Evolutionary conservation across 2,888 invertebrate genomes (phyloP).

Genomic region (Cheilosia impressa): DNA sequence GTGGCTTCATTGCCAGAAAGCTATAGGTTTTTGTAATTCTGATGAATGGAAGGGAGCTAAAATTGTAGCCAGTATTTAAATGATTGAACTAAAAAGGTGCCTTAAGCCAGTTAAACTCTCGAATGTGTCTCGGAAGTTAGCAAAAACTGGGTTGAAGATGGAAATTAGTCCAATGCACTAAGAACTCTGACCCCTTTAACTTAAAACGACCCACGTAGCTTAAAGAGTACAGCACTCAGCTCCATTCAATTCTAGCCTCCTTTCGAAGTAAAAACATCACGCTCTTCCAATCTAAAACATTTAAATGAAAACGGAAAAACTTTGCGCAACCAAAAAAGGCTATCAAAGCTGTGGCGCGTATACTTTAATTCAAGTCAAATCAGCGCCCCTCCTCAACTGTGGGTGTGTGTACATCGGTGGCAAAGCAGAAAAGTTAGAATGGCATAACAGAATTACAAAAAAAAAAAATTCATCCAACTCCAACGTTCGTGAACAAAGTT

Average conservation of each 20-base stretch:
- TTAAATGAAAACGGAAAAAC: constrained; percentile 16
- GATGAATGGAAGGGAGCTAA: no score
- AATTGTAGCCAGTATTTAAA: no score
- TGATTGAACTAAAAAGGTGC: no score
- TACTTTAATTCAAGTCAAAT: constrained; percentile 56
- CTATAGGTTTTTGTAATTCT: no score
- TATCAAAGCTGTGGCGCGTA: constrained; percentile 60
- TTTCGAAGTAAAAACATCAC: constrained; percentile 34
- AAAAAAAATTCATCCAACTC: constrained; percentile 7
- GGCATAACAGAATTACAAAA: constrained; percentile 52
- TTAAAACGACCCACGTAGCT: neutral
- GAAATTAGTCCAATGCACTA: no score
- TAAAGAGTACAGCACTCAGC: neutral
- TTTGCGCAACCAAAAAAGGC: constrained; percentile 44
- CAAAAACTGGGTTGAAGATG: no score
- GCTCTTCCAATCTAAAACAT: constrained; percentile 46
- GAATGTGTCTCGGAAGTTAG: no score
- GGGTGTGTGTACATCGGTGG: neutral
- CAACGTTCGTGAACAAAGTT: constrained; percentile 57
- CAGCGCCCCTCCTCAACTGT: constrained; percentile 32
- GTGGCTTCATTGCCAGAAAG: no score
- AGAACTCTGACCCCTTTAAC: no score
- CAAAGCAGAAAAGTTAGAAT: constrained; percentile 58
- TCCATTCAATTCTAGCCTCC: neutral
- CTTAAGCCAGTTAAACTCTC: no score